phyloP scores from a whole-genome alignment of 2,797 vertebrate species.

The Dipus sagitta region DNA sequence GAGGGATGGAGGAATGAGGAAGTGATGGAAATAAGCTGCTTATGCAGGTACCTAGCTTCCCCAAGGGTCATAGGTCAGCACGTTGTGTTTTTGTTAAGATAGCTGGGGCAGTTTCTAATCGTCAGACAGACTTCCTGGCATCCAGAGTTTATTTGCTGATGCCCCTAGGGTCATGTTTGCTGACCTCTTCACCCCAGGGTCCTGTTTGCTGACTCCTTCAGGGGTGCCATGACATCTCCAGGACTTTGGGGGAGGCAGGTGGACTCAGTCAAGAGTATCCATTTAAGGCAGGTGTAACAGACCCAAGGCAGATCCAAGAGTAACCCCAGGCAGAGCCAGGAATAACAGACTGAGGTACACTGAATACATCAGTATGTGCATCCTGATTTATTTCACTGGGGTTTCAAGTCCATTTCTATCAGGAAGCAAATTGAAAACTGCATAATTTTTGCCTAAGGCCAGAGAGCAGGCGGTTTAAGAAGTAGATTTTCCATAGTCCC shows the following conservation, averaged over 20 bases:
- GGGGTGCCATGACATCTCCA: not conserved
- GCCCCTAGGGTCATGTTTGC: too few species aligned
- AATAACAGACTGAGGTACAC: not conserved
- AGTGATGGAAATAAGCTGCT: too few species aligned
- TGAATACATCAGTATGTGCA: not conserved
- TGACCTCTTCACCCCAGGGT: too few species aligned
- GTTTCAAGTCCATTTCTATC: not conserved
- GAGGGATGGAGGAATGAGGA: too few species aligned
- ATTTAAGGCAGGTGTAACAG: not conserved
- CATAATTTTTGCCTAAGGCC: constrained; percentile 47
- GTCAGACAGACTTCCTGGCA: too few species aligned
- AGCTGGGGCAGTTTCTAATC: too few species aligned
- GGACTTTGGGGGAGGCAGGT: not conserved
- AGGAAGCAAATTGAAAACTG: constrained; percentile 49
- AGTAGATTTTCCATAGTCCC: not conserved
- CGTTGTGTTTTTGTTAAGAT: too few species aligned
- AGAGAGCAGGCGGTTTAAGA: not conserved
- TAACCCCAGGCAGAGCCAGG: not conserved
- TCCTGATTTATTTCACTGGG: constrained; percentile 50
- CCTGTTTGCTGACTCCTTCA: too few species aligned
- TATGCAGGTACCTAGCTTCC: too few species aligned
- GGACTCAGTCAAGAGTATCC: not conserved
- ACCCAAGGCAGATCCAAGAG: too few species aligned
- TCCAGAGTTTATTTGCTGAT: too few species aligned
- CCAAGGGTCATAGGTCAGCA: too few species aligned